Evolutionary conservation across 2,888 invertebrate genomes (phyloP).

Genomic region (Salticus scenicus): DNA sequence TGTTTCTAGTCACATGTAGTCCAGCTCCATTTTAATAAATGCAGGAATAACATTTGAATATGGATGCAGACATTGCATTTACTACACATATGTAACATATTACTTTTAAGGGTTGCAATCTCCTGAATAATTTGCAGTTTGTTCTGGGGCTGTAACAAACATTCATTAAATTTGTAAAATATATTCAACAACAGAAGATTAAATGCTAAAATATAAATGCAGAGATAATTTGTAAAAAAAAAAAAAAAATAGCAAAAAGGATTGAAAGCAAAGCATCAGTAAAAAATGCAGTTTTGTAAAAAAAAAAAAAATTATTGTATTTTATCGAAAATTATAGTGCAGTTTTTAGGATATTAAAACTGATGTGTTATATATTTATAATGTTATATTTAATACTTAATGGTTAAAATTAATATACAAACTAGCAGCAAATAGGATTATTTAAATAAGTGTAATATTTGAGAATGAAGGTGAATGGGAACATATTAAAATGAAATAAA

Average conservation of each 20-base stretch:
- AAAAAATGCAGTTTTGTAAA: neutral
- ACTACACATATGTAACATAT: conserved; percentile 50
- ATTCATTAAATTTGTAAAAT: neutral
- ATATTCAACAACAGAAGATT: neutral
- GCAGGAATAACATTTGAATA: conserved; percentile 57
- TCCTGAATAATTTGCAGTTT: conserved; percentile 17
- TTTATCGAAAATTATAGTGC: too few relatives aligned
- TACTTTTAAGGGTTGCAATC: conserved; percentile 44
- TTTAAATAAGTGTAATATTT: too few relatives aligned
- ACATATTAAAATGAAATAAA: too few relatives aligned
- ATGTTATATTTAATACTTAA: too few relatives aligned
- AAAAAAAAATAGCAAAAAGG: too few relatives aligned
- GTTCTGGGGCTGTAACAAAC: conserved; percentile 35
- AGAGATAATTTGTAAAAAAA: too few relatives aligned
- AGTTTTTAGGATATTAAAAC: too few relatives aligned
- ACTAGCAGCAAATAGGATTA: too few relatives aligned
- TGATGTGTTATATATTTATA: too few relatives aligned
- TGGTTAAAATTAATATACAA: too few relatives aligned
- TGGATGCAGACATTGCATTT: conserved; percentile 52
- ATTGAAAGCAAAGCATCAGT: too few relatives aligned
- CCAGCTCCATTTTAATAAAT: conserved; percentile 60
- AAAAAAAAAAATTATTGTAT: neutral
- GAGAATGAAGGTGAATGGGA: too few relatives aligned
- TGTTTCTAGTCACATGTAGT: conserved; percentile 53
- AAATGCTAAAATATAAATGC: conserved; percentile 47